These are phyloP conservation scores for Pyrgilauda ruficollis DNA, from an alignment of 2,113 vertebrate species.

Conservation along the genomic window DNA sequence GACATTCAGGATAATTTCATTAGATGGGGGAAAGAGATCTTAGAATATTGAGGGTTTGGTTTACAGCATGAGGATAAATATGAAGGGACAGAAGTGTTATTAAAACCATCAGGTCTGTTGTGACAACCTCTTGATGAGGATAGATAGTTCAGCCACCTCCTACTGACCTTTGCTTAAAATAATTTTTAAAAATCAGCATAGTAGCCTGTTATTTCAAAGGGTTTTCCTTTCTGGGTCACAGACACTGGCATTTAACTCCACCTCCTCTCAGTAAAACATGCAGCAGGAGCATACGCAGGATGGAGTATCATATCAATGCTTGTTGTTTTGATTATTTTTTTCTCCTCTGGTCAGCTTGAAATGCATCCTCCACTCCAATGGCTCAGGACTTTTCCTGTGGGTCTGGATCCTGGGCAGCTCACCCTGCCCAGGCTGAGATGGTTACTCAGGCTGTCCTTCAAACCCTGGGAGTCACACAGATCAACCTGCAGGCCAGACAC, in stretches of 20 bases:
- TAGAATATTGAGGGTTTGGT: background rate
- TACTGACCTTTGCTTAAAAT: background rate
- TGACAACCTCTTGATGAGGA: background rate
- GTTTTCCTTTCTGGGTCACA: background rate
- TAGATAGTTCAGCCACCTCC: background rate
- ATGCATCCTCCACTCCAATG: fast-evolving
- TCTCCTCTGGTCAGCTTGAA: background rate
- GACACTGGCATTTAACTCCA: background rate
- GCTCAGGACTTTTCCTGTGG: background rate
- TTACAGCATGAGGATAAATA: background rate
- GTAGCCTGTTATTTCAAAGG: background rate
- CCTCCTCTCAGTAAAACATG: background rate
- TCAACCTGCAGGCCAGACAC: background rate
- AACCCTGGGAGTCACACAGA: background rate
- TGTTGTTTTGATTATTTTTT: background rate
- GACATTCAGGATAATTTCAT: background rate
- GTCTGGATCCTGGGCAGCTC: background rate
- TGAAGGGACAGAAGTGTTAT: background rate
- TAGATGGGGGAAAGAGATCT: background rate
- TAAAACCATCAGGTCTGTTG: background rate
- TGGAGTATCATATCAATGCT: background rate
- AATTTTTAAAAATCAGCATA: background rate
- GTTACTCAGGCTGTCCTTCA: background rate
- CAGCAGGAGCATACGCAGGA: background rate
- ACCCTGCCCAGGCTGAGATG: background rate